Evolutionary conservation across 64 coral and sea anemone genomes (phyloP), one percentile per base, ranked within the genome.

Genomic region (Montipora efflorescens): DNA sequence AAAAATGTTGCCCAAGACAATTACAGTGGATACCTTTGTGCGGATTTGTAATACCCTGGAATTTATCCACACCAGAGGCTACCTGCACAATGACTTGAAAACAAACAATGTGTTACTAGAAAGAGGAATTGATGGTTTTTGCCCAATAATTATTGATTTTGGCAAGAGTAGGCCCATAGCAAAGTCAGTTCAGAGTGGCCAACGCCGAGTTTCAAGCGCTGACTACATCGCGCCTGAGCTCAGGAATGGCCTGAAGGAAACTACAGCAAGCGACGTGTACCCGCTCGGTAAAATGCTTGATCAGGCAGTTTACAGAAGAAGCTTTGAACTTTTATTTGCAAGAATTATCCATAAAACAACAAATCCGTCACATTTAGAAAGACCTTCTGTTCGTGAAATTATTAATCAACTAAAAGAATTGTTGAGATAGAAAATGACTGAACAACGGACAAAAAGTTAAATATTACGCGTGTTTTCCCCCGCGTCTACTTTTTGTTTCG

Each of bases 81-180:
- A 76, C 84, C 52, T 92, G 7, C 80, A 92, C 58, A 92, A 92
- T 44, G 80, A 92, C 62, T 53, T 84, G 25, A 92, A 92, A 83
- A 47, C 80, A 2, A 92, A 92, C 28, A 92, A 92, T 75, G 79
- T 84, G n/a, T 51, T 92, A 22, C 67, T 84, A 13, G 50, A 92
- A 72, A 15, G 4, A 10, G 14, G 75, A 76, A 50, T 84, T 13
- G 50, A 14, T 48, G 44, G 82, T 28, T 83, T 58, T 57, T 58
- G 51, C 53, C 20, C 80, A 20, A 57, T 92, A 18, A 57, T 84
- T 21, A 92, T 59, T 36, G 79, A 92, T 19, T 84, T 92, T 61
- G 90, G 90, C 8, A 92, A 92, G 62, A 92, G 80, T 50, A 59
- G 57, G 59, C 79, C 13, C 18, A 75, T 91, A 74, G 81, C 84